Conservation (phyloP, 1,140 invertebrate species). For the Penaeus indicus region DNA sequence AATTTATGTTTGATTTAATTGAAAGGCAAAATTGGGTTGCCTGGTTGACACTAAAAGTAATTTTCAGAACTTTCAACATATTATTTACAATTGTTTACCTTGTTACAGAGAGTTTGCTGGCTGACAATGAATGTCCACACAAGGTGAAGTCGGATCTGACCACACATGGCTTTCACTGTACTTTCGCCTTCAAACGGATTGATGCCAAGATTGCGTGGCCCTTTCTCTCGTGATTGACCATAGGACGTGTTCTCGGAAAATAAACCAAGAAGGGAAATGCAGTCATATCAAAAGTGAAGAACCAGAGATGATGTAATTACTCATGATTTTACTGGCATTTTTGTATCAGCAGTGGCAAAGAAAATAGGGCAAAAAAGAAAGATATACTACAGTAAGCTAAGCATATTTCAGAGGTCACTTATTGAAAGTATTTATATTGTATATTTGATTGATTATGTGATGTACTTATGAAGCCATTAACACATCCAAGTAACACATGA, state of each 20-base stretch:
- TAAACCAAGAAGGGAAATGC: no score
- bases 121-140: constrained; percentile 91
- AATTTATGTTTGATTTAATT: background rate
- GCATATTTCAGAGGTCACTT: no score
- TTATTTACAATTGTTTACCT: background rate
- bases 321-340: no score
- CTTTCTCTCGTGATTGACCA: constrained; percentile 57
- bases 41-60: no score
- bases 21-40: background rate
- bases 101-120: constrained; percentile 84
- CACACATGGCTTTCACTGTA: constrained; percentile 82
- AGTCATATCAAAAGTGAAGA: constrained; percentile 5
- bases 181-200: constrained; percentile 93
- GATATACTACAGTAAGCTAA: background rate
- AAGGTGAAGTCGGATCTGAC: constrained; percentile 79
- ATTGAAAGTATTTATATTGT: no score
- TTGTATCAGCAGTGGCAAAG: background rate
- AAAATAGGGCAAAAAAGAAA: background rate
- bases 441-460: no score
- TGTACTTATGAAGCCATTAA: no score
- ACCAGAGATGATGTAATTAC: background rate
- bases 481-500: no score
- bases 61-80: background rate
- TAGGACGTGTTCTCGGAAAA: no score
- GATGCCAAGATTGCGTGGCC: constrained; percentile 98